Base-by-base conservation (phyloP, 1,140 invertebrate genomes). In the Habropoda laboriosa region DNA sequence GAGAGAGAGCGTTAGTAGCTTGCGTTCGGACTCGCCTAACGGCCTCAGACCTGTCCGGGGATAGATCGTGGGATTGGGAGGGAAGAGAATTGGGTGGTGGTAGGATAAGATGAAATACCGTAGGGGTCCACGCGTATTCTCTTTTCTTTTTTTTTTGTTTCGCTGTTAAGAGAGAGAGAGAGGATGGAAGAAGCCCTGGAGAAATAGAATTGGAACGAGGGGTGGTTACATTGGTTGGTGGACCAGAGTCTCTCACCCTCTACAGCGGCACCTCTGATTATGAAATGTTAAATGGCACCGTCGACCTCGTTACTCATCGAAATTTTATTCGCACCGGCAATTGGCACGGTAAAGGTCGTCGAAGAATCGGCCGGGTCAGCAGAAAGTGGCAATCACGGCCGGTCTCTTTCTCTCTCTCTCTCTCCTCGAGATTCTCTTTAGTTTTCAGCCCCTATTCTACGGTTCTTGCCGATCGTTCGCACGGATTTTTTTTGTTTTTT, bases 201-300 rank as follows among this genome's bases (percentile, higher is more conserved):
- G 75, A 85, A 74, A 80, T 51, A 42, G 55, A 51, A 42, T 40
- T n/a, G n/a, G 49, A 27, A 73, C 13, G 38, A n/a, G 63, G 24
- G 40, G 40, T 74, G 53, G 72, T 51, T 73, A 66, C 70, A 67
- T 82, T 80, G 55, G 61, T 77, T 81, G 67, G 71, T 60, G 75
- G 61, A 40, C 55, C 12, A 58, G 2, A 35, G 35, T 16, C 60
- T 3, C 38, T 51, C 70, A 71, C 67, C 72, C 16, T 51, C 24
- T n/a, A n/a, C 30, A 1, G 30, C 35, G 61, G 35, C 66, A 68
- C 27, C 47, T 79, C 80, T 88, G 86, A 83, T 88, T 85, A 86
- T 74, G 72, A 85, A 89, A 88, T 87, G 86, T 87, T 89, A 86
- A 88, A 88, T 87, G 79, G 80, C 81, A 80, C 58, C 66, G 71